Conservation (phyloP, 2,797 vertebrate species). For the Pogonophryne albipinna region DNA sequence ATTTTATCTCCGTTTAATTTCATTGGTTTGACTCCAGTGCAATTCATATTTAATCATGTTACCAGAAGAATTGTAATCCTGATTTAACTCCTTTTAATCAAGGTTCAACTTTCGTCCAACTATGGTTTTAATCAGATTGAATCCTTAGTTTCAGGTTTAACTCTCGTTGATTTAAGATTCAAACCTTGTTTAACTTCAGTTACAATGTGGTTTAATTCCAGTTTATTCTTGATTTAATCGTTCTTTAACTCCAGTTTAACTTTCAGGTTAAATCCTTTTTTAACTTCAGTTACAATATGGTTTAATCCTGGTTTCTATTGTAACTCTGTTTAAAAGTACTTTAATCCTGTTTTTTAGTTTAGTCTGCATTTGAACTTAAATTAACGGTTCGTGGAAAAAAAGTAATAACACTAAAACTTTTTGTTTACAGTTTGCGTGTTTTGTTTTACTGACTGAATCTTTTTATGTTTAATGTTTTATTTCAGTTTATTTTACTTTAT, state of each 20-base stretch:
- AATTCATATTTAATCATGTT: too few species aligned
- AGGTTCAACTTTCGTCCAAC: background rate
- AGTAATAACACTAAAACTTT: constrained; percentile 43
- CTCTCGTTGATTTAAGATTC: too few species aligned
- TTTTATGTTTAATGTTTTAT: constrained; percentile 1
- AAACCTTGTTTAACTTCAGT: background rate
- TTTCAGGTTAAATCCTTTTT: background rate
- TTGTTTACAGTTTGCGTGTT: constrained; percentile 38
- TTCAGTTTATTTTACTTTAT: too few species aligned
- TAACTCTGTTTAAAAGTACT: background rate
- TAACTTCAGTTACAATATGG: background rate
- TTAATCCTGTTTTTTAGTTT: background rate
- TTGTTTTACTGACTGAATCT: constrained; percentile 28
- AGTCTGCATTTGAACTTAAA: background rate
- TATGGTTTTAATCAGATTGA: background rate
- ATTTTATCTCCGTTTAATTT: background rate
- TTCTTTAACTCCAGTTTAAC: background rate
- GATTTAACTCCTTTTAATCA: background rate
- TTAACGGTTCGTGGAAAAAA: background rate
- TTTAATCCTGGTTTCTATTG: background rate
- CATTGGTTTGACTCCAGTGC: background rate
- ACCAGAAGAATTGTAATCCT: too few species aligned
- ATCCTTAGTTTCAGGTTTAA: background rate
- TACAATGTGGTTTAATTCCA: background rate
- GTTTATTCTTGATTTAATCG: background rate